A percentile compares a stretch with the other conserved stretches of the same genome.
phyloP scores from a whole-genome alignment of 2,113 vertebrate species.

The Chionomys nivalis region DNA sequence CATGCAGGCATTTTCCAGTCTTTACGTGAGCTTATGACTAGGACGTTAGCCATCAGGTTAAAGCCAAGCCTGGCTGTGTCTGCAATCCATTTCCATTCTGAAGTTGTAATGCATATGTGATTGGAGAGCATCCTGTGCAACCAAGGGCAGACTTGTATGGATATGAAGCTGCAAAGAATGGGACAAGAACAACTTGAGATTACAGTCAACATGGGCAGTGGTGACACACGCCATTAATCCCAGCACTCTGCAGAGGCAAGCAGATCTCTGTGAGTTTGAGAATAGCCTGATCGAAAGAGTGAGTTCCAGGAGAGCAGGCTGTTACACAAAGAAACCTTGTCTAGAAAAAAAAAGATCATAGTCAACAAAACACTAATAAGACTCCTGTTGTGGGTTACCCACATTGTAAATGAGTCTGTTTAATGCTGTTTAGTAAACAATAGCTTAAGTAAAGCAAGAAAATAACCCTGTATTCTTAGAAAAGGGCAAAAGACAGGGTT shows the following conservation, averaged over 20 bases:
- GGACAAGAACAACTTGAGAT: rapidly evolving
- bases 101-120: not conserved
- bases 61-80: too few species aligned
- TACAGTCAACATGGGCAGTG: not conserved
- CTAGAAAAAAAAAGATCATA: not conserved
- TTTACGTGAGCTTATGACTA: not conserved
- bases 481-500: not conserved
- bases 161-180: rapidly evolving
- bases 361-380: not conserved
- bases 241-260: not conserved
- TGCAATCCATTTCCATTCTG: not conserved
- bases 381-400: not conserved
- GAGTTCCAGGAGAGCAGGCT: not conserved
- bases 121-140: not conserved
- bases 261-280: not conserved
- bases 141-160: rapidly evolving
- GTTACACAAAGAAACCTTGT: not conserved
- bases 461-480: not conserved
- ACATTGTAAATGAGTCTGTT: not conserved
- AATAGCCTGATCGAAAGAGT: not conserved
- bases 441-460: too few species aligned
- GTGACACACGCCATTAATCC: not conserved
- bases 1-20: rapidly evolving
- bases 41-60: not conserved
- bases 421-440: not conserved